Evolutionary conservation across 2,113 vertebrate genomes (phyloP).

Genomic region (Platanista minor): DNA sequence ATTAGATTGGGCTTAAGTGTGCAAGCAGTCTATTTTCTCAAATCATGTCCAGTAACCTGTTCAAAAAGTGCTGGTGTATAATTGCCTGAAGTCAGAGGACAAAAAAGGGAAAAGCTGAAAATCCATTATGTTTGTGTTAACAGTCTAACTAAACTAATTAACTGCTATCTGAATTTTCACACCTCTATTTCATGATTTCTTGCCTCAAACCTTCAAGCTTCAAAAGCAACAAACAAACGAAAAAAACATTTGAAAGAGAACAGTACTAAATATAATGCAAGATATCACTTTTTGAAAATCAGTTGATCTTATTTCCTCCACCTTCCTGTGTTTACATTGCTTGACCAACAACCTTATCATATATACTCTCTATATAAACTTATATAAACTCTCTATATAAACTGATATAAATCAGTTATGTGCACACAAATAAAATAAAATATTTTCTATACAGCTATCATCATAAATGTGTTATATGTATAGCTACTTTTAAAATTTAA

Average conservation of each 20-base stretch:
- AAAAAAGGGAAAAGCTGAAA: conserved; percentile 78
- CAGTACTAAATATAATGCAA: not conserved
- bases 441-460: not conserved
- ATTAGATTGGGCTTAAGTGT: conserved; percentile 70
- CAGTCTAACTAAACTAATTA: conserved; percentile 83
- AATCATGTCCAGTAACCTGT: conserved; percentile 79
- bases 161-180: conserved; percentile 83
- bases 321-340: not conserved
- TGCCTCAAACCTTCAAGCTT: conserved; percentile 67
- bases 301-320: not conserved
- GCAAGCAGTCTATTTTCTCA: conserved; percentile 69
- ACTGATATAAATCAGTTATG: not conserved
- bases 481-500: not conserved
- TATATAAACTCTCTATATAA: not conserved
- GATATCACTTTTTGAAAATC: not conserved
- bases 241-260: conserved; percentile 55
- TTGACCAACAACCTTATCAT: not conserved
- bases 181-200: conserved; percentile 78
- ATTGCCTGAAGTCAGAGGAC: conserved; percentile 79
- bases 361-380: not conserved
- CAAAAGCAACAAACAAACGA: conserved; percentile 70
- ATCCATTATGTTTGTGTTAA: conserved; percentile 79
- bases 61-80: conserved; percentile 72
- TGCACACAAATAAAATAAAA: not conserved
- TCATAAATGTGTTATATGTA: not conserved